phyloP scores from a whole-genome alignment of 2,113 vertebrate species.

The Gnathonemus longibarbis region DNA sequence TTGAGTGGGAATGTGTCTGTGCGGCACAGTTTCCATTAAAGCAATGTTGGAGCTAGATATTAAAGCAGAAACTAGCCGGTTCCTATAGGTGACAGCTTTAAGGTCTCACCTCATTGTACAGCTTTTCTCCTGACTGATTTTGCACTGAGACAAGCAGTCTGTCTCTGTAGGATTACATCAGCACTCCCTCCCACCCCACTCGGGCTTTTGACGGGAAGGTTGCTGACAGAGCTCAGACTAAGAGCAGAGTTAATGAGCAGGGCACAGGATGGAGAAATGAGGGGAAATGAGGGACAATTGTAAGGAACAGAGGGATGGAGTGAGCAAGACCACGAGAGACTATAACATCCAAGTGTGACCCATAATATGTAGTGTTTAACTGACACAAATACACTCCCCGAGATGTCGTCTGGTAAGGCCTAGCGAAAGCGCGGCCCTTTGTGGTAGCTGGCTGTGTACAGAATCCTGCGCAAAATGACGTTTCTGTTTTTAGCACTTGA shows the following conservation, averaged over 20 bases:
- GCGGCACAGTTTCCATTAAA: neutral
- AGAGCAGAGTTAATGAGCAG: constrained; percentile 10
- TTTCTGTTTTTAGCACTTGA: constrained; percentile 9
- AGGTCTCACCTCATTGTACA: neutral
- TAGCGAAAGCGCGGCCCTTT: neutral
- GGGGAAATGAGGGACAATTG: neutral
- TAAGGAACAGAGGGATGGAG: neutral
- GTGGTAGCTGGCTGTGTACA: neutral
- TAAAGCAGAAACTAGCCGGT: neutral
- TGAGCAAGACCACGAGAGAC: neutral
- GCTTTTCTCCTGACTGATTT: constrained; percentile 4
- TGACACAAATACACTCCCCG: neutral
- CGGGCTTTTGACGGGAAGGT: neutral
- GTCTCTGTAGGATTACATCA: constrained; percentile 13
- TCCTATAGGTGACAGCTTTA: neutral
- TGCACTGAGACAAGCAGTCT: constrained; percentile 5
- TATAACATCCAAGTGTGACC: neutral
- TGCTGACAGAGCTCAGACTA: constrained; percentile 5
- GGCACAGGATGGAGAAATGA: neutral
- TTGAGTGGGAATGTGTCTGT: neutral
- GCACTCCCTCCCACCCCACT: neutral
- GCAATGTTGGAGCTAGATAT: neutral
- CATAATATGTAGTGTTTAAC: neutral
- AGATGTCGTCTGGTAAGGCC: neutral
- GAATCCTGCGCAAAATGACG: neutral